Percentiles rank a stretch among this genome's conserved stretches.
phyloP scores from a whole-genome alignment of 2,888 invertebrate species.

The Blastobasis lacticolella region DNA sequence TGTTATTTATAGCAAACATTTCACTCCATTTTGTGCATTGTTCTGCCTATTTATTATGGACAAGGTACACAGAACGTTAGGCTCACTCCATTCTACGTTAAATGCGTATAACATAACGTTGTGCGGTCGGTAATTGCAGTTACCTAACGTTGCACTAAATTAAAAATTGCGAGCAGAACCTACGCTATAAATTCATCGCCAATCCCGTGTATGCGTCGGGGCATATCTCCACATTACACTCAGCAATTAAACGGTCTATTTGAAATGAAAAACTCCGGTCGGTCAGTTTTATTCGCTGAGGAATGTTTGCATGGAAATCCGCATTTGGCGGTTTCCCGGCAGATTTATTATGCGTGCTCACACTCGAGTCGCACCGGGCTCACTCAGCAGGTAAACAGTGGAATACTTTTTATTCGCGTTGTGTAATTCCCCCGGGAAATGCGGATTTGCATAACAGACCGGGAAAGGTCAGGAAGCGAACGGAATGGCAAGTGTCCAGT shows the following conservation, averaged over 20 bases:
- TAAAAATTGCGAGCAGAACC: too few relatives aligned
- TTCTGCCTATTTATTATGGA: too few relatives aligned
- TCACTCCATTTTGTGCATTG: not conserved
- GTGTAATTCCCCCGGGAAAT: conserved; percentile 60
- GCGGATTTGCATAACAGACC: conserved; percentile 71
- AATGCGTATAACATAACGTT: too few relatives aligned
- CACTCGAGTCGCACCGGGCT: conserved; percentile 43
- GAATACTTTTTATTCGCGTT: conserved; percentile 70
- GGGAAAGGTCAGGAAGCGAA: conserved; percentile 73
- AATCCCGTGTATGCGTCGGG: too few relatives aligned
- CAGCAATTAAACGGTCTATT: conserved; percentile 9
- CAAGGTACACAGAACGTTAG: too few relatives aligned
- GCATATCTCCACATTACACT: not conserved
- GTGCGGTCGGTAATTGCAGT: too few relatives aligned
- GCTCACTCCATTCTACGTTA: too few relatives aligned
- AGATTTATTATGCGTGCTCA: conserved; percentile 61
- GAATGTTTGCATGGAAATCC: conserved; percentile 34
- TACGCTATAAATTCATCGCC: too few relatives aligned
- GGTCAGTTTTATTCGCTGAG: conserved; percentile 22
- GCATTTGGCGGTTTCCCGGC: conserved; percentile 22
- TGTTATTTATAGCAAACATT: conserved; percentile 6
- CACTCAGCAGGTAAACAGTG: conserved; percentile 66
- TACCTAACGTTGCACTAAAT: too few relatives aligned
- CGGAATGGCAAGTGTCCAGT: conserved; percentile 67
- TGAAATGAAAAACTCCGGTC: conserved; percentile 11